These are phyloP conservation scores for Eriosoma lanigerum DNA, from an alignment of 1,140 invertebrate species.

Conservation along the genomic window DNA sequence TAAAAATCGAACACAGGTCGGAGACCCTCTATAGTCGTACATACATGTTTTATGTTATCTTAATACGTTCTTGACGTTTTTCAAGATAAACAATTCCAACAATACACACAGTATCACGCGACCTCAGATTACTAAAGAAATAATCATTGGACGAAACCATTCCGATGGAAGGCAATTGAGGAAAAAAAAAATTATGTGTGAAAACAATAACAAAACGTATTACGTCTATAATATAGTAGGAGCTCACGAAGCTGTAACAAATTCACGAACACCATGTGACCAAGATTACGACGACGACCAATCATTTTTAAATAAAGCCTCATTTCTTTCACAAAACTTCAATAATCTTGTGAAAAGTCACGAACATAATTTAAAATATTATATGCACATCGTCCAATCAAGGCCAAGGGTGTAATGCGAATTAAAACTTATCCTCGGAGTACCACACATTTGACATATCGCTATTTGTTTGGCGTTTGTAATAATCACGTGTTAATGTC, in stretches of 20 bases:
- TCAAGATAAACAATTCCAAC: neutral
- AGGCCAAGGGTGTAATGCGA: neutral
- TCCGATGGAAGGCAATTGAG: conserved; percentile 40
- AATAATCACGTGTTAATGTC: conserved; percentile 1
- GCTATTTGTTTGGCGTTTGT: neutral
- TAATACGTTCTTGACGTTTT: neutral
- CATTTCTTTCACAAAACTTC: too few relatives aligned
- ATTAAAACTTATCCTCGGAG: neutral
- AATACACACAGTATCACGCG: neutral
- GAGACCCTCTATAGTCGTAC: neutral
- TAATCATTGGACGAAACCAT: conserved; percentile 41
- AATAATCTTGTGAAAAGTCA: too few relatives aligned
- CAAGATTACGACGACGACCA: too few relatives aligned
- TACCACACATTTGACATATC: neutral
- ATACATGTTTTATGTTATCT: too few relatives aligned
- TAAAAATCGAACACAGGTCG: neutral
- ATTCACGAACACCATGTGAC: neutral
- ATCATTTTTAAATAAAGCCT: too few relatives aligned
- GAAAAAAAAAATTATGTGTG: neutral
- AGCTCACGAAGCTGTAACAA: neutral
- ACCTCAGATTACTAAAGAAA: conserved; percentile 52
- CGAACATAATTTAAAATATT: too few relatives aligned
- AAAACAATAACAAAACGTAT: neutral
- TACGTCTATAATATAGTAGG: too few relatives aligned
- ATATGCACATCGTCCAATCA: neutral